Percentiles rank a stretch among this genome's conserved stretches.
phyloP scores from a whole-genome alignment of 2,888 invertebrate genomes.

The Griposia aprilina region DNA sequence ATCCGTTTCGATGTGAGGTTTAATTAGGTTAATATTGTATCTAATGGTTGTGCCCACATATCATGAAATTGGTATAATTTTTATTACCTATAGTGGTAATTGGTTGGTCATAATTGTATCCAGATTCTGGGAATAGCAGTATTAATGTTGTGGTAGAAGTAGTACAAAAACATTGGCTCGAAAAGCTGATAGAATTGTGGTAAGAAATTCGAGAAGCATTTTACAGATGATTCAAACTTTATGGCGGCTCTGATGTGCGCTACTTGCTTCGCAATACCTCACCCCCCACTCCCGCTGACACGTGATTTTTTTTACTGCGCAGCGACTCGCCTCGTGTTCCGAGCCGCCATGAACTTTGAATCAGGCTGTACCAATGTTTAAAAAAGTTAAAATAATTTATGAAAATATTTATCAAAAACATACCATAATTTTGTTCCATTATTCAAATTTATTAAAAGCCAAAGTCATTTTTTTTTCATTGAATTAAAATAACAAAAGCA shows the following conservation, averaged over 20 bases:
- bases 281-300: no score
- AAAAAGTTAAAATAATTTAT: neutral
- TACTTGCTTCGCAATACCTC: no score
- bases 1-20: neutral
- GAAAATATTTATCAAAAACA: neutral
- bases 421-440: neutral
- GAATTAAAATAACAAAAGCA: neutral
- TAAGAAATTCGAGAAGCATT: no score
- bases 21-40: neutral
- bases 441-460: neutral
- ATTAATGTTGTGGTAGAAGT: neutral
- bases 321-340: no score
- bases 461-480: no score
- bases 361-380: neutral
- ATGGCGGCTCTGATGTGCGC: no score
- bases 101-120: neutral
- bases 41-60: neutral
- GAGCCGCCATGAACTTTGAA: no score
- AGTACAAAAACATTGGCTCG: neutral
- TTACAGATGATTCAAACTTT: no score
- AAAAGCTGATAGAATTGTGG: neutral
- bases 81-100: neutral
- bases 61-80: neutral
- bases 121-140: neutral
- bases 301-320: no score